Percentiles rank a stretch among this genome's conserved stretches.
These are phyloP conservation scores for Carollia perspicillata DNA, from an alignment of 2,113 vertebrate genomes.

Conservation along the genomic window DNA sequence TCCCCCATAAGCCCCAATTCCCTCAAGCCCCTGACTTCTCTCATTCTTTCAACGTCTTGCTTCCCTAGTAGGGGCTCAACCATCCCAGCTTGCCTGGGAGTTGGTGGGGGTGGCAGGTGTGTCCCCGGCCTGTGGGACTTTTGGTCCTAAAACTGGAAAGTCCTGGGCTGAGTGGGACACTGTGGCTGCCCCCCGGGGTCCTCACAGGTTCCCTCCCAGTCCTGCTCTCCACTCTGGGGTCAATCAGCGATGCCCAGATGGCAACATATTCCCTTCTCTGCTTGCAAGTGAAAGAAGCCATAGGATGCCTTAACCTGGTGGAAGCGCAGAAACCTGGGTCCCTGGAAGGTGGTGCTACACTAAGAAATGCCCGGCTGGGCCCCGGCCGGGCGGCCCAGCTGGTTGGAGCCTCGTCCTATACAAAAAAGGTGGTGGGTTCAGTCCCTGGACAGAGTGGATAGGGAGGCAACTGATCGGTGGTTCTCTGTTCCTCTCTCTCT, in stretches of 20 bases:
- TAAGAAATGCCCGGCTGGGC: not conserved
- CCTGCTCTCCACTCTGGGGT: not conserved
- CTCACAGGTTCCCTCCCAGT: not conserved
- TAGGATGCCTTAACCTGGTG: not conserved
- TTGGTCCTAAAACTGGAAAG: not conserved
- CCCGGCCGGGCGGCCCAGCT: too few species aligned
- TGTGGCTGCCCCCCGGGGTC: too few species aligned
- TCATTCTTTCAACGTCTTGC: not conserved
- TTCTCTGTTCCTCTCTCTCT: too few species aligned
- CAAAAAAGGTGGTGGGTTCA: too few species aligned
- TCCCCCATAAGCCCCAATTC: not conserved
- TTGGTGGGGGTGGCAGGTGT: too few species aligned
- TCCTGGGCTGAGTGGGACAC: not conserved
- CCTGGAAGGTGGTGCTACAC: not conserved
- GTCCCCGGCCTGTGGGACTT: not conserved
- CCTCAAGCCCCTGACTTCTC: not conserved
- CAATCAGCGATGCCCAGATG: accelerated
- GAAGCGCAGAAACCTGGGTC: not conserved
- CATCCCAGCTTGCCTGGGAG: not conserved
- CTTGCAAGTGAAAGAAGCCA: not conserved
- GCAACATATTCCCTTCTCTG: accelerated
- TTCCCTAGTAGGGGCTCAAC: not conserved
- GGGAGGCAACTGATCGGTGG: too few species aligned
- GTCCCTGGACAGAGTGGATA: too few species aligned
- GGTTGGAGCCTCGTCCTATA: too few species aligned